Evolutionary conservation across 2,888 invertebrate genomes (phyloP).

Genomic region (Zaprionus obscuricornis): DNA sequence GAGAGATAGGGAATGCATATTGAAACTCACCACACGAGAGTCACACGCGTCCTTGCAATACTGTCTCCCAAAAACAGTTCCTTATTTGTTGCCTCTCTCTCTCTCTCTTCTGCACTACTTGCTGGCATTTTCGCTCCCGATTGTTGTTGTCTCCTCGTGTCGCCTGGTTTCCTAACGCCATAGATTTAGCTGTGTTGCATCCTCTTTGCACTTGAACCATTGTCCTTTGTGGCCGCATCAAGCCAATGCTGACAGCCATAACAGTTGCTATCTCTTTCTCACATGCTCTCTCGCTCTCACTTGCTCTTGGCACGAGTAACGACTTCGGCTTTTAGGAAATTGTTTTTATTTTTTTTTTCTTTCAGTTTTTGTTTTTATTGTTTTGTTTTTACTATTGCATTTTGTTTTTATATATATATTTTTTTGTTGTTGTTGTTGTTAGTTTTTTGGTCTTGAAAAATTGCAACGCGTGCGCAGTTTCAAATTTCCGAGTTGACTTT

Average conservation of each 20-base stretch:
- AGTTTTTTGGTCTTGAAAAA: slow-evolving; percentile 31
- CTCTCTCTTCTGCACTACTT: slow-evolving; percentile 9
- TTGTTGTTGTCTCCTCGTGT: slow-evolving; percentile 28
- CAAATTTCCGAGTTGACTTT: slow-evolving; percentile 11
- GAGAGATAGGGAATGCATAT: too few relatives aligned
- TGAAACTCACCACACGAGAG: slow-evolving; percentile 63
- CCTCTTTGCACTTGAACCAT: slow-evolving; percentile 82
- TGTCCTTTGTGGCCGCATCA: slow-evolving; percentile 72
- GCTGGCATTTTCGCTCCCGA: slow-evolving; percentile 2
- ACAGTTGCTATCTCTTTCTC: slow-evolving; percentile 72
- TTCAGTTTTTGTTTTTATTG: slow-evolving; percentile 2
- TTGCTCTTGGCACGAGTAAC: slow-evolving; percentile 5
- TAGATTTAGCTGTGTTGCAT: slow-evolving; percentile 71
- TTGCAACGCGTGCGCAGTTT: slow-evolving; percentile 62
- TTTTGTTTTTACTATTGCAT: slow-evolving; percentile 27
- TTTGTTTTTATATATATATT: slow-evolving; percentile 35
- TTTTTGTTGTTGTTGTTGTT: slow-evolving; percentile 19
- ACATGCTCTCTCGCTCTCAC: too few relatives aligned
- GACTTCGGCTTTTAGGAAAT: slow-evolving; percentile 34
- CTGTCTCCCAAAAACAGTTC: slow-evolving; percentile 23
- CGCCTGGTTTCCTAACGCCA: slow-evolving; percentile 50
- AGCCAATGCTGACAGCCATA: slow-evolving; percentile 28
- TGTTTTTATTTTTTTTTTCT: slow-evolving; percentile 15
- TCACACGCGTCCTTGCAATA: slow-evolving; percentile 44
- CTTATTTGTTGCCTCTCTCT: slow-evolving; percentile 14